These are phyloP conservation scores for Sabatieria punctata DNA, from an alignment of 2,888 invertebrate species.

Conservation along the genomic window DNA sequence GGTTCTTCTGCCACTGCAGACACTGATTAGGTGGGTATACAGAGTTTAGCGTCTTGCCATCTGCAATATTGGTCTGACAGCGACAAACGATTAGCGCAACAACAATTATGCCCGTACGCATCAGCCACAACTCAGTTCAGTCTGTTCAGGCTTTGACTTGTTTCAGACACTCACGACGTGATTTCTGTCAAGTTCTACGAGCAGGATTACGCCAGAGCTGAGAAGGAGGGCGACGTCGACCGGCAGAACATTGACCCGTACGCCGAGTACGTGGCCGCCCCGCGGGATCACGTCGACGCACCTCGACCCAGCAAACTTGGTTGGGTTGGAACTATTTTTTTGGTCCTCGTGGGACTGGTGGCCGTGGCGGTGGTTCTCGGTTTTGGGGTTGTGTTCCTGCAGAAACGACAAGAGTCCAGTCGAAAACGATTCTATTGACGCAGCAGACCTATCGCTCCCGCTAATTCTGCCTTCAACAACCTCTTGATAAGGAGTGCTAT, in stretches of 20 bases:
- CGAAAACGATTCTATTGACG: slow-evolving; percentile 72
- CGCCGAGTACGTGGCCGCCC: slow-evolving; percentile 71
- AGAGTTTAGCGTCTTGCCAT: too few species aligned
- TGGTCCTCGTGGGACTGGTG: slow-evolving; percentile 65
- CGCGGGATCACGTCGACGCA: slow-evolving; percentile 75
- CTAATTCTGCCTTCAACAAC: too few species aligned
- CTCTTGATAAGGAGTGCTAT: too few species aligned
- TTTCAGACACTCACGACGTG: slow-evolving; percentile 84
- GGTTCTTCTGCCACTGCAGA: too few species aligned
- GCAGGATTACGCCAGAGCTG: slow-evolving; percentile 50
- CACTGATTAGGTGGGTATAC: too few species aligned
- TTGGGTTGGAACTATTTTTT: slow-evolving; percentile 64
- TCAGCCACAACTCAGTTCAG: too few species aligned
- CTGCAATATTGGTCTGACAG: too few species aligned
- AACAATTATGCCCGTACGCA: too few species aligned
- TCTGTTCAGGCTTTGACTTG: too few species aligned
- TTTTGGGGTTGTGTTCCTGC: slow-evolving; percentile 76
- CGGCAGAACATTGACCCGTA: slow-evolving; percentile 68
- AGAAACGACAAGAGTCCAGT: slow-evolving; percentile 70
- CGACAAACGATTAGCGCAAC: too few species aligned
- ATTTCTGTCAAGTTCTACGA: slow-evolving; percentile 78
- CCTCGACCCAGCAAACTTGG: slow-evolving; percentile 64
- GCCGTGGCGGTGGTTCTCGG: slow-evolving; percentile 64
- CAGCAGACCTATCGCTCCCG: too few species aligned
- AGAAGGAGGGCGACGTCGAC: slow-evolving; percentile 38